Base-by-base conservation (phyloP, 2,888 invertebrate genomes). In the Agonopterix alstromeriana region DNA sequence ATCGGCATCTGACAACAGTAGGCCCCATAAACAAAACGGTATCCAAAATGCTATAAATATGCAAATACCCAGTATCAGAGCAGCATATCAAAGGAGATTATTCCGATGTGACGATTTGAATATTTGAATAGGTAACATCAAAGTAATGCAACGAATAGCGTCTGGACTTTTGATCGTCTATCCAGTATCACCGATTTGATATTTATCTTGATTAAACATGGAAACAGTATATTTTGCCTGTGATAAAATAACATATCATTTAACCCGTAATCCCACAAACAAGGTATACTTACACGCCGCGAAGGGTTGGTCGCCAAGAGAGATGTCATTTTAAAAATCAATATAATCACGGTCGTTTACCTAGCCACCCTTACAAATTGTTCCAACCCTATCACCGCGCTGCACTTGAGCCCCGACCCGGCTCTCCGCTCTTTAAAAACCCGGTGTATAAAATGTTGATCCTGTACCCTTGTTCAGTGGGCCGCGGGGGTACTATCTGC, bases 311-410 rank as follows among this genome's bases (percentile, higher is more conserved):
- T 69, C 66, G 55, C 52, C 48, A 59, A 63, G 65, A 72, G 63
- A 75, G 73, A 78, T 72, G 70, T 78, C 70, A 67, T 75, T 74
- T 71, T 65, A 64, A 79, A 82, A 86, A 86, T 85, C 83, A 80
- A 87, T 84, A 83, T 73, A 84, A 84, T 84, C 80, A 77, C 79
- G 74, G 75, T 73, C 79, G 77, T 80, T 84, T 82, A 81, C 77
- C 75, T 73, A 77, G 67, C 73, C 77, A 73, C 85, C 84, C 85
- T 66, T 67, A 74, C 82, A 78, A 83, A 82, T 81, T 82, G 80
- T 78, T 63, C 70, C 73, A 81, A 82, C 82, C 85, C 82, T 77
- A 80, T 76, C 73, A 66, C 52, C 48, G 53, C 69, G 65, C 71
- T 68, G 66, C 73, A 71, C 65, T 58, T 73, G 67, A 61, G 58